These are phyloP conservation scores for Crocidura indochinensis DNA, from an alignment of 2,797 vertebrate species.

Conservation along the genomic window DNA sequence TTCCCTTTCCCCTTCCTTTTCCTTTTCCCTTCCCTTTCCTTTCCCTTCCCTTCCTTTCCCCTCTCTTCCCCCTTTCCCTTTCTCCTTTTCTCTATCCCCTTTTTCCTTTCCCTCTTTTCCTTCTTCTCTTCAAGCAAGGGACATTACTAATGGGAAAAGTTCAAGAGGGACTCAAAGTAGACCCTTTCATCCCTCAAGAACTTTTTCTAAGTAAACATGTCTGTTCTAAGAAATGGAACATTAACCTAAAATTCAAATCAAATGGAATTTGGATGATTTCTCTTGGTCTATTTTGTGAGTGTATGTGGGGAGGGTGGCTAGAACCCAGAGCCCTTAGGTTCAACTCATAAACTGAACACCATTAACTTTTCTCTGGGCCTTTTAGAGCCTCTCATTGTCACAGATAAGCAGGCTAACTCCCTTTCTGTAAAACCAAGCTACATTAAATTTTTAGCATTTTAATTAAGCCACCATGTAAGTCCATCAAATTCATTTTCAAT, in stretches of 20 bases:
- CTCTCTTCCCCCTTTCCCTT: not conserved
- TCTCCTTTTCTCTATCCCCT: too few species aligned
- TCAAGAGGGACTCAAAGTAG: conserved; percentile 28
- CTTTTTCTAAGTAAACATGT: conserved; percentile 47
- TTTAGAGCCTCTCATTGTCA: conserved; percentile 60
- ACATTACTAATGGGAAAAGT: conserved; percentile 11
- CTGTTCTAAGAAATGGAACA: conserved; percentile 23
- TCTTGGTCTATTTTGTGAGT: conserved; percentile 40
- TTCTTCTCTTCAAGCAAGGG: not conserved
- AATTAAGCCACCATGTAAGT: conserved; percentile 77
- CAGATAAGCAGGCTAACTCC: conserved; percentile 74
- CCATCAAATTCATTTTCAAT: conserved; percentile 75
- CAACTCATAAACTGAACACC: conserved; percentile 68
- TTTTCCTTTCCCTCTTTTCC: not conserved
- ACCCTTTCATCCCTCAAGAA: not conserved
- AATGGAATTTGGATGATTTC: conserved; percentile 43
- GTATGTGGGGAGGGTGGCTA: not conserved
- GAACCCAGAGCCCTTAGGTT: conserved; percentile 64
- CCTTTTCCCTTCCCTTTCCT: not conserved
- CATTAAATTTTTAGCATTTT: conserved; percentile 82
- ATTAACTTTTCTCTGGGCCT: conserved; percentile 60
- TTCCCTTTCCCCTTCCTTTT: not conserved
- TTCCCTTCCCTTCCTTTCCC: not conserved
- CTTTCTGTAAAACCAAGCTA: conserved; percentile 77
- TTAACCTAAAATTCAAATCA: conserved; percentile 16